Evolutionary conservation across 2,888 invertebrate genomes (phyloP), one percentile per base, ranked within the genome.

Genomic region (Agriopis aurantiaria): DNA sequence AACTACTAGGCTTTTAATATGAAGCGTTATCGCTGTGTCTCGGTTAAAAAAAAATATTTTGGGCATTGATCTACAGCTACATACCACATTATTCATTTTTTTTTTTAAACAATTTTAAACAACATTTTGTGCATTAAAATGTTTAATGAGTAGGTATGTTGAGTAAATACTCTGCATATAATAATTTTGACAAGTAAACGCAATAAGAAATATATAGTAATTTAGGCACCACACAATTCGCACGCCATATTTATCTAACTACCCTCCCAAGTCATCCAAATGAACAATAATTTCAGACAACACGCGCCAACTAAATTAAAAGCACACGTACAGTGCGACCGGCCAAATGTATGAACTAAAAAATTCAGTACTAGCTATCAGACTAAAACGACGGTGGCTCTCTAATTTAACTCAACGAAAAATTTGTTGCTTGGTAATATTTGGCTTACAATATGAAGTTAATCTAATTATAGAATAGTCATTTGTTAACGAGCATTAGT

Each of bases 401-500:
- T 43, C 14, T 43, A 43, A 10, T 5, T 5, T 6, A 43, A 12
- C 56, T 5, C 8, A 17, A 43, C n/a, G 4, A 0, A 14, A 43
- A 43, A 5, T 43, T 43, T 0, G 56, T 43, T 11, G 8, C n/a
- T n/a, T 43, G 14, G 33, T 33, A 62, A 63, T 63, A 52, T 57
- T 46, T 68, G 14, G 45, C 57, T 67, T 40, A 33, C 43, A 41
- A 53, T 63, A 53, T 62, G 63, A 64, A 68, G 58, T 59, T 68
- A 63, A 68, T 68, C 53, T 23, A 68, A 68, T 68, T 68, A 68
- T 17, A 11, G 41, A 55, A 56, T 58, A 52, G 62, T 63, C 17
- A 53, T 68, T 68, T 63, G 58, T 45, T 58, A 58, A 58, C 33
- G 55, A 64, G 68, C 68, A 68, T 68, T 63, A 68, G 68, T 53